Conservation (phyloP, 2,888 invertebrate genomes). For the Orthosia incerta region DNA sequence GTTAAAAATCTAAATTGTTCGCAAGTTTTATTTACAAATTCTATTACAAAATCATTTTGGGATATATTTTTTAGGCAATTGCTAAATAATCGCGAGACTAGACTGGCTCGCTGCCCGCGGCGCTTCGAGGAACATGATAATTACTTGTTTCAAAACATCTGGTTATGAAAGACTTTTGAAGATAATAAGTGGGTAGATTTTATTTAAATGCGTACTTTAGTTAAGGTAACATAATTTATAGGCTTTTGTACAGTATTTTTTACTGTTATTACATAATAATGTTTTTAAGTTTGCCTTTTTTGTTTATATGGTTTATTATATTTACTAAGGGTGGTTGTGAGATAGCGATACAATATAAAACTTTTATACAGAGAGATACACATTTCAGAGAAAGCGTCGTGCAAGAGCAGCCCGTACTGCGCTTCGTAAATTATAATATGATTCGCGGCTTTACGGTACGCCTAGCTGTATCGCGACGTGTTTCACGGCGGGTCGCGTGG, state of each 20-base stretch:
- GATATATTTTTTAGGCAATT: constrained; percentile 26
- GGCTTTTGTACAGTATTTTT: neutral
- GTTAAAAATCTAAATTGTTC: neutral
- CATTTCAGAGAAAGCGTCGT: no score
- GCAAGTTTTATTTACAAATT: neutral
- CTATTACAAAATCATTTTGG: neutral
- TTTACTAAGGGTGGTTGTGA: no score
- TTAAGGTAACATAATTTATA: neutral
- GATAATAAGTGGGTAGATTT: neutral
- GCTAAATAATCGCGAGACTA: neutral
- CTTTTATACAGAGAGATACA: no score
- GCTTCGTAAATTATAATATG: no score
- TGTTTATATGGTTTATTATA: no score
- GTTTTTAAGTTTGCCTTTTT: no score
- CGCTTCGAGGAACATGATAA: constrained; percentile 13
- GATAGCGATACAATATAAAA: no score
- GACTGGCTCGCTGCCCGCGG: constrained; percentile 3
- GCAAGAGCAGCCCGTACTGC: no score
- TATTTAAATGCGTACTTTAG: constrained; percentile 1
- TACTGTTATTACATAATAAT: neutral
- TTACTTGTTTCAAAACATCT: constrained; percentile 26
- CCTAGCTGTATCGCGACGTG: no score
- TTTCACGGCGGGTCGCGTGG: no score
- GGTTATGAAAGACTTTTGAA: constrained; percentile 7
- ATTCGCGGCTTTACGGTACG: no score